Evolutionary conservation across 2,797 vertebrate species (phyloP).

Genomic region (Enteromius paludinosus): DNA sequence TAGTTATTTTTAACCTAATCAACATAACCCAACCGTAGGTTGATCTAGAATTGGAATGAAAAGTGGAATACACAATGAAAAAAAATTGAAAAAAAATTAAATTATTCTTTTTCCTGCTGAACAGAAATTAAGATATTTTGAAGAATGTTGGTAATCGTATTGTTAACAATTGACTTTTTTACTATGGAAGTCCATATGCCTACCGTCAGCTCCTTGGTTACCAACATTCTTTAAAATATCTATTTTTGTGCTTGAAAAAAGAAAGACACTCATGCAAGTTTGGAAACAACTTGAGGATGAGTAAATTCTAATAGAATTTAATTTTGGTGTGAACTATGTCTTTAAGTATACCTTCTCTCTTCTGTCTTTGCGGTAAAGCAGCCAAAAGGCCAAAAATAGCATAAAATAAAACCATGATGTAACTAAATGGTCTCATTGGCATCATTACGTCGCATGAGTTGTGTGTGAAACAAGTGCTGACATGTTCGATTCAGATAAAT

Average conservation of each 20-base stretch:
- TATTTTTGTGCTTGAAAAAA: background rate
- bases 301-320: background rate
- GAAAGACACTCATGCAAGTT: background rate
- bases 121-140: too few species aligned
- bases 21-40: too few species aligned
- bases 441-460: background rate
- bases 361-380: background rate
- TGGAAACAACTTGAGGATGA: background rate
- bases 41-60: too few species aligned
- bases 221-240: background rate
- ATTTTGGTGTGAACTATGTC: background rate
- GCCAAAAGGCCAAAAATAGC: background rate
- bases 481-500: slow-evolving; percentile 29
- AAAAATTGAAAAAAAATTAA: too few species aligned
- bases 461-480: slow-evolving; percentile 52
- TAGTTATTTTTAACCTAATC: too few species aligned
- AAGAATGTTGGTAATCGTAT: too few species aligned
- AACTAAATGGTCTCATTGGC: background rate
- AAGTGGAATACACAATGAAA: too few species aligned
- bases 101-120: background rate
- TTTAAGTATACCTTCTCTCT: background rate
- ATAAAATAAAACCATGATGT: background rate
- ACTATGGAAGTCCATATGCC: too few species aligned
- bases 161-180: too few species aligned
- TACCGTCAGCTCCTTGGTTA: background rate